phyloP scores from a whole-genome alignment of 2,797 vertebrate genomes.

The Anguilla pacifica region DNA sequence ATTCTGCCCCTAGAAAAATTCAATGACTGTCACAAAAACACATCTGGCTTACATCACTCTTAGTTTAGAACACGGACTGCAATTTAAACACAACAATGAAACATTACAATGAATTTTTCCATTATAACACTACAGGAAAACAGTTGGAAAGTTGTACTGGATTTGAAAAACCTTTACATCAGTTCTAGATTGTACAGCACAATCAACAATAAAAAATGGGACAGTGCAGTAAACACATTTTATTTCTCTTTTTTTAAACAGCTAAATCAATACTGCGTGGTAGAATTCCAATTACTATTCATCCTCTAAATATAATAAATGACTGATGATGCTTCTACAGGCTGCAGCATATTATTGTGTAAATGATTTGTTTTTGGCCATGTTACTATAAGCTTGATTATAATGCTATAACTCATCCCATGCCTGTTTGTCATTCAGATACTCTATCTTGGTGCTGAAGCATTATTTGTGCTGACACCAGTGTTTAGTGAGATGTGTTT shows the following conservation, averaged over 20 bases:
- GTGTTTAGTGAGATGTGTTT: not conserved
- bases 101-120: not conserved
- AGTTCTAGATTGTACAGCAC: not conserved
- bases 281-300: not conserved
- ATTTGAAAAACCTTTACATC: not conserved
- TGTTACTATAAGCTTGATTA: not conserved
- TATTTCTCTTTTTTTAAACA: not conserved
- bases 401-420: not conserved
- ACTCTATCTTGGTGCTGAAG: not conserved
- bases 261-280: not conserved
- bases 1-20: not conserved
- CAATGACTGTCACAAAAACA: not conserved
- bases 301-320: constrained; percentile 9
- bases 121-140: constrained; percentile 5
- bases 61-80: not conserved
- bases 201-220: not conserved
- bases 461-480: not conserved
- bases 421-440: not conserved
- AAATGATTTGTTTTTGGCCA: not conserved
- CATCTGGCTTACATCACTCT: not conserved
- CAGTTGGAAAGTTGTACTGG: not conserved
- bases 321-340: not conserved
- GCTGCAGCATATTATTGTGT: not conserved
- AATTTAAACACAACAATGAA: not conserved
- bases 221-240: not conserved